A percentile compares a stretch with the other conserved stretches of the same genome.
Evolutionary conservation across 2,797 vertebrate species (phyloP).

Genomic region (Crax fasciolata): DNA sequence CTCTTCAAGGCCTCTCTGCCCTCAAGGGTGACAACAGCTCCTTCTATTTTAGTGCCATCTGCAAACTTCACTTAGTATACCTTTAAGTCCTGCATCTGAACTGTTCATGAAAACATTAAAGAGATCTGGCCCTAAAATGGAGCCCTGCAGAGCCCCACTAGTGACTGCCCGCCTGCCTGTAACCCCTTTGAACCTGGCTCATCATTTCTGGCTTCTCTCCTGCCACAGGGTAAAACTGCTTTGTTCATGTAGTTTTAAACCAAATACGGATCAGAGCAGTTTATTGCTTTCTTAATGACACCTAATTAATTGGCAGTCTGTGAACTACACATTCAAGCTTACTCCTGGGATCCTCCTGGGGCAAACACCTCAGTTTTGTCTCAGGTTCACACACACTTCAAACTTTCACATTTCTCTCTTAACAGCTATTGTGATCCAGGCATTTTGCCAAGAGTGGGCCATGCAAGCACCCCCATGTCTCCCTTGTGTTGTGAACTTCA

Average conservation of each 20-base stretch:
- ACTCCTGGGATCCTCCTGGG: background rate
- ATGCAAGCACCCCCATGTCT: background rate
- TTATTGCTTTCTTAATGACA: background rate
- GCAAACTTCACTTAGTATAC: background rate
- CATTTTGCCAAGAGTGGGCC: background rate
- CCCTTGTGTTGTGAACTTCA: background rate
- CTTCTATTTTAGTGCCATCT: background rate
- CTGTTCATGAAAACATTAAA: background rate
- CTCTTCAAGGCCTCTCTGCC: background rate
- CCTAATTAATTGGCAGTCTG: background rate
- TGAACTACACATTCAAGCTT: background rate
- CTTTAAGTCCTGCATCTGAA: background rate
- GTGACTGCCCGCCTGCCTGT: background rate
- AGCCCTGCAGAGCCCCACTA: background rate
- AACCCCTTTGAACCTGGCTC: background rate
- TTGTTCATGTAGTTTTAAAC: background rate
- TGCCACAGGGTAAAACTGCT: fast-evolving
- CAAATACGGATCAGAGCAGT: background rate
- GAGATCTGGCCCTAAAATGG: background rate
- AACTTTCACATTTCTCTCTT: background rate
- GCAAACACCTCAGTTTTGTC: background rate
- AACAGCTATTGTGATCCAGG: background rate
- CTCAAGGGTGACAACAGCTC: background rate
- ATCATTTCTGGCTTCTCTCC: background rate
- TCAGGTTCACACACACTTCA: background rate